Base-by-base conservation (phyloP, 2,888 invertebrate genomes). In the Cremastinae sp. region DNA sequence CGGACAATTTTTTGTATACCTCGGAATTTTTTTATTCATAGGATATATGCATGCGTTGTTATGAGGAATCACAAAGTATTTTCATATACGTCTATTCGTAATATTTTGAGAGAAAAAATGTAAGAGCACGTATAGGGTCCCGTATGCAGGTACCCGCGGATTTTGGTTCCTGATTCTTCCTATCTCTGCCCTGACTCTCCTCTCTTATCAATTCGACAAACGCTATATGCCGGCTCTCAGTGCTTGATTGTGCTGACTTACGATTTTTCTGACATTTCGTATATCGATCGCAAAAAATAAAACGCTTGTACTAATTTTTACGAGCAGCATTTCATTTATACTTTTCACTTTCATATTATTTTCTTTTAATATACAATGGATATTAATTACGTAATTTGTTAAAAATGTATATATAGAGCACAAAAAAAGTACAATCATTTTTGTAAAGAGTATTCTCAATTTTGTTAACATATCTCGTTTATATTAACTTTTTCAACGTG, bases 121-220 rank as follows among this genome's bases (percentile, higher is more conserved):
- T 9, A 41, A 41, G 12, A 41, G 12, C 10, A 8, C 41, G 12
- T 9, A 77, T 61, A 66, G 49, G 47, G 58, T 56, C 77, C 77
- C 77, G 70, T 77, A 77, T 77, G 77, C 77, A 74, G 77, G 77
- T 77, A 77, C 77, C 77, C 77, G 77, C 77, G 53, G 61, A 55
- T 74, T 70, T 37, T 16, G 53, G 41, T 45, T 53, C 16, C 28
- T 59, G 43, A 45, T 62, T 56, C 56, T 20, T 43, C 18, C 18
- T 74, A 74, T 74, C 74, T 35, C 5, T 68, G 68, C 45, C 28
- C 73, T 47, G 65, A 37, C 61, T 61, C 18, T 39, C 12, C 55
- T 69, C 28, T 28, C 56, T 77, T 74, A 77, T 77, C 77, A 49
- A 14, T 20, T 5, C 43, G 28, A 55, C 68, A 16, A 35, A 35